Evolutionary conservation across 2,888 invertebrate genomes (phyloP).

Genomic region (Melolontha melolontha): DNA sequence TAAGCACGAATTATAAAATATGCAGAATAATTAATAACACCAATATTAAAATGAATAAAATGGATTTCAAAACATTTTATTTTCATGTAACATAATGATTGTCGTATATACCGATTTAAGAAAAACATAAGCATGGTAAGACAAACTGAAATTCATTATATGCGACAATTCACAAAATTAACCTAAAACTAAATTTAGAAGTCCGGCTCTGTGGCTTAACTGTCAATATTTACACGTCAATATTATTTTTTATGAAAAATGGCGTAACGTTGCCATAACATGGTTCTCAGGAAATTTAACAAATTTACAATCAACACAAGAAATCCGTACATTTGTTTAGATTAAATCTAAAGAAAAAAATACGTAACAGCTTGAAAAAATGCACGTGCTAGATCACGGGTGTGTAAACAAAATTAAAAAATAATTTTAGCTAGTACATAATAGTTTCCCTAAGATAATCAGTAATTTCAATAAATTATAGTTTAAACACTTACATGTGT

Average conservation of each 20-base stretch:
- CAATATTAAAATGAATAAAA: not conserved
- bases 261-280: not conserved
- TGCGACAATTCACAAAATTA: not conserved
- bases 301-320: not conserved
- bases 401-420: too few relatives aligned
- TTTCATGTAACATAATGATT: too few relatives aligned
- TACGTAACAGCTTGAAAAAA: too few relatives aligned
- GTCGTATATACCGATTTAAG: too few relatives aligned
- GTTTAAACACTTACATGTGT: conserved; percentile 29
- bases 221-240: conserved; percentile 18
- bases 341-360: too few relatives aligned
- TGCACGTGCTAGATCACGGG: too few relatives aligned
- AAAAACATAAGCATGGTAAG: too few relatives aligned
- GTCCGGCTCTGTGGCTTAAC: conserved; percentile 12
- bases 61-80: not conserved
- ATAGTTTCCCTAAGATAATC: not conserved
- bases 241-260: conserved; percentile 10
- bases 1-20: not conserved
- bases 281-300: not conserved
- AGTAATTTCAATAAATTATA: not conserved
- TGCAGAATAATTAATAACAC: too few relatives aligned
- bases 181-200: conserved; percentile 1
- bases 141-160: too few relatives aligned
- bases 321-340: not conserved
- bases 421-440: too few relatives aligned